phyloP scores from a whole-genome alignment of 1,140 invertebrate genomes.

The Chironomus tepperi region DNA sequence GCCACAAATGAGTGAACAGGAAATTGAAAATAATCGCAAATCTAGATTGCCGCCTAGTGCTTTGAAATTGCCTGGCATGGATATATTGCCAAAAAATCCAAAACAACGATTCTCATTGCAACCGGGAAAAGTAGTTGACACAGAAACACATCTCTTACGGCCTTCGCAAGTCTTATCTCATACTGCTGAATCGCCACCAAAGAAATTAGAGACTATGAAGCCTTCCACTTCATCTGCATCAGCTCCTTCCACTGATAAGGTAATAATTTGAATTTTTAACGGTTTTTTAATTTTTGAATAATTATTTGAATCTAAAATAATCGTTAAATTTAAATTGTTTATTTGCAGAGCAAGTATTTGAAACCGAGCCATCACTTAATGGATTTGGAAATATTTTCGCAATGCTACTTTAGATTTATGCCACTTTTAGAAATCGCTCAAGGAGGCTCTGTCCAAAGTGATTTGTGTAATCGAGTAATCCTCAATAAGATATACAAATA shows the following conservation, averaged over 20 bases:
- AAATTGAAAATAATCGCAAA: constrained; percentile 24
- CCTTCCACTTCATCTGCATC: neutral
- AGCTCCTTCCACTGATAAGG: no score
- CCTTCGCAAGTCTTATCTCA: neutral
- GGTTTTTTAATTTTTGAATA: neutral
- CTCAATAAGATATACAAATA: constrained; percentile 48
- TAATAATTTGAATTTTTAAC: neutral
- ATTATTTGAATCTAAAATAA: constrained; percentile 27
- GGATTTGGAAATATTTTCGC: constrained; percentile 69
- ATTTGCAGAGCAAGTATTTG: constrained; percentile 35
- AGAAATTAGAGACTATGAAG: neutral
- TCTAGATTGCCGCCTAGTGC: constrained; percentile 29
- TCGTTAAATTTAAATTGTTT: constrained; percentile 22
- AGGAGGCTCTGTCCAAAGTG: constrained; percentile 61
- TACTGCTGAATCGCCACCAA: neutral
- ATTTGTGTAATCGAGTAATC: constrained; percentile 48
- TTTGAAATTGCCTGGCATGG: constrained; percentile 32
- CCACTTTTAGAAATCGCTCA: constrained; percentile 69
- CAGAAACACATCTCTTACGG: neutral
- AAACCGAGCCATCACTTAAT: constrained; percentile 47
- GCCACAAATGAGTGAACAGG: constrained; percentile 28
- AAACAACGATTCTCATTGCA: neutral
- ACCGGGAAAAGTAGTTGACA: neutral
- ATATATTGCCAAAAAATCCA: constrained; percentile 23
- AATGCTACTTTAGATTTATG: constrained; percentile 85